Evolutionary conservation across 1,140 invertebrate species (phyloP).

Genomic region (Bombus affinis): DNA sequence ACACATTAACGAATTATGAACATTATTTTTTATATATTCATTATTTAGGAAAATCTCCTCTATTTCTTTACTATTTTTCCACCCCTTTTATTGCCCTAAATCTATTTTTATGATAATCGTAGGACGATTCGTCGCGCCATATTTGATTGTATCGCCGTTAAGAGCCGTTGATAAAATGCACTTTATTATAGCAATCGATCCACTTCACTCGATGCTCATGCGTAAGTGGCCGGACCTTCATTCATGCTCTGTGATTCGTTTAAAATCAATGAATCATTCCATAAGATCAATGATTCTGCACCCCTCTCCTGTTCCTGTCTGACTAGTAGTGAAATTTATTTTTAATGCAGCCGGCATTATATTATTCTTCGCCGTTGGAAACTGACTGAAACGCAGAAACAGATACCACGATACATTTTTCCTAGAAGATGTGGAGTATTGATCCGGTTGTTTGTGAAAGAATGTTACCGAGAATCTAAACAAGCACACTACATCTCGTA

Average conservation of each 20-base stretch:
- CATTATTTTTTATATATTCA: not conserved
- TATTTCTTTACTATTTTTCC: not conserved
- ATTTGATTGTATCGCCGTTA: slow-evolving; percentile 54
- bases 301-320: not conserved
- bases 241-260: slow-evolving; percentile 22
- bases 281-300: not conserved
- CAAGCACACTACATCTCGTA: not conserved
- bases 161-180: slow-evolving; percentile 69
- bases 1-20: not conserved
- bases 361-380: not conserved
- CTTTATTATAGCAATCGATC: slow-evolving; percentile 53
- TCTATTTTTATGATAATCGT: not conserved
- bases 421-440: slow-evolving; percentile 39
- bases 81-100: not conserved
- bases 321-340: not conserved
- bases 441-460: slow-evolving; percentile 38
- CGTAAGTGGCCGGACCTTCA: slow-evolving; percentile 27
- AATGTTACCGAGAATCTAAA: slow-evolving; percentile 34
- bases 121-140: slow-evolving; percentile 14
- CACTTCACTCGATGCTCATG: slow-evolving; percentile 18
- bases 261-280: slow-evolving; percentile 40
- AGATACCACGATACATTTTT: slow-evolving; percentile 32
- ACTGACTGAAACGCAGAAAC: slow-evolving; percentile 18
- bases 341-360: not conserved
- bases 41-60: not conserved